Evolutionary conservation across 2,797 vertebrate genomes (phyloP), one percentile per base, ranked within the genome.

Genomic region (Diceros bicornis): DNA sequence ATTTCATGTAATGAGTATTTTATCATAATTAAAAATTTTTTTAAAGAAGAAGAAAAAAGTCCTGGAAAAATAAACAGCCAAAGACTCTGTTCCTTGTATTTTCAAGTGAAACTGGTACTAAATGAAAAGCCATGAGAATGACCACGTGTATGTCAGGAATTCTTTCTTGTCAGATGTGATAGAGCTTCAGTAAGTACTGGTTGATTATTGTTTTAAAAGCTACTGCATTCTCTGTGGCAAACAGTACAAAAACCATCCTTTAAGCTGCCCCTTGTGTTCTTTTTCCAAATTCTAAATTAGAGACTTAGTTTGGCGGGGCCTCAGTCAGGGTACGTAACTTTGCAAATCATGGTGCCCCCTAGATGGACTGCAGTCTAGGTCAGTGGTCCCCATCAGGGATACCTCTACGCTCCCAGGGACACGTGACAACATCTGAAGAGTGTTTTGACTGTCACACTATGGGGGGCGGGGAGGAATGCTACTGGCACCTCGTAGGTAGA

Each of bases 61-160:
- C 61, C 50, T 29, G 6, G 44, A 78, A 84, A 93, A 64, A 10
- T 10, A 50, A 34, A 59, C 5, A 82, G 20, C 11, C 16, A 27
- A 93, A 91, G 25, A 41, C 11, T 11, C 18, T 8, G 7, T 32
- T 75, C 32, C 37, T 95, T 94, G 34, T 47, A 96, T 96, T 94
- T 97, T 96, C 95, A 97, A 92, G 87, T 77, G 52, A 97, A 97
- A 96, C 68, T 97, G 79, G 37, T 89, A 96, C 82, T 78, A 97
- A 98, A 92, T 96, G 97, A 97, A 95, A 95, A 96, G 85, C 20
- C 29, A 55, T 61, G 71, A 55, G 69, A 62, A 93, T 50, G 0
- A 37, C 25, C 0, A n/a, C 1, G 8, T 21, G 12, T 6, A 57
- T 1, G 4, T n/a, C 13, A 59, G 68, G 41, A 74, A 57, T 68